phyloP scores from a whole-genome alignment of 2,113 vertebrate genomes.

The Ptilorrhoa leucosticta region DNA sequence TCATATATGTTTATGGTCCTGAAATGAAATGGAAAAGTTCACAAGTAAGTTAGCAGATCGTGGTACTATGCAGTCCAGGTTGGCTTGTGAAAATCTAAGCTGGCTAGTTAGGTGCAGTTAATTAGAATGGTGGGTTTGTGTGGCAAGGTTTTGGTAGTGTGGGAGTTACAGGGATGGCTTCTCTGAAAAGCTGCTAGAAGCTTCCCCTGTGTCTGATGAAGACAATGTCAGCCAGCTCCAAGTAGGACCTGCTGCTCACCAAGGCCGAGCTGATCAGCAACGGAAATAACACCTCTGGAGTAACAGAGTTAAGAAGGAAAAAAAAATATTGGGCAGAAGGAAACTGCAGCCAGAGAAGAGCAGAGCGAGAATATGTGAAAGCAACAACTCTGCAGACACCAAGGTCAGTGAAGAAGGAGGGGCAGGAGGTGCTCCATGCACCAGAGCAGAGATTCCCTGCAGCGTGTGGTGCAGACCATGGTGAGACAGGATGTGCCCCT shows the following conservation, averaged over 20 bases:
- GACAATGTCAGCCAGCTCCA: background rate
- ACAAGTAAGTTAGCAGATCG: background rate
- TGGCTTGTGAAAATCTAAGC: background rate
- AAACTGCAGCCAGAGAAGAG: background rate
- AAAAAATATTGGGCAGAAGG: background rate
- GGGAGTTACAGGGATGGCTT: background rate
- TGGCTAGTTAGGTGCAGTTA: background rate
- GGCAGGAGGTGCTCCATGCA: background rate
- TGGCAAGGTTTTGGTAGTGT: background rate
- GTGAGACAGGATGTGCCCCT: background rate
- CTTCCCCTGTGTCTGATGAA: background rate
- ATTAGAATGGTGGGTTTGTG: background rate
- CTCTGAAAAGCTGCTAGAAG: background rate
- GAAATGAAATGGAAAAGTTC: background rate
- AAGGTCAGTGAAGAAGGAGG: background rate
- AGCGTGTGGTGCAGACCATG: background rate
- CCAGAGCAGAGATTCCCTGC: background rate
- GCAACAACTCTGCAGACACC: background rate
- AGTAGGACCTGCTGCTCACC: background rate
- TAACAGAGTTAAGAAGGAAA: background rate
- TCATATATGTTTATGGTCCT: background rate
- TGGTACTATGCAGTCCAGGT: background rate
- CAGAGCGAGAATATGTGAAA: background rate
- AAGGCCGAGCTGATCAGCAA: rapidly evolving
- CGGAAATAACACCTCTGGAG: background rate